Evolutionary conservation across 2,113 vertebrate genomes (phyloP).

Genomic region (Chinchilla lanigera): DNA sequence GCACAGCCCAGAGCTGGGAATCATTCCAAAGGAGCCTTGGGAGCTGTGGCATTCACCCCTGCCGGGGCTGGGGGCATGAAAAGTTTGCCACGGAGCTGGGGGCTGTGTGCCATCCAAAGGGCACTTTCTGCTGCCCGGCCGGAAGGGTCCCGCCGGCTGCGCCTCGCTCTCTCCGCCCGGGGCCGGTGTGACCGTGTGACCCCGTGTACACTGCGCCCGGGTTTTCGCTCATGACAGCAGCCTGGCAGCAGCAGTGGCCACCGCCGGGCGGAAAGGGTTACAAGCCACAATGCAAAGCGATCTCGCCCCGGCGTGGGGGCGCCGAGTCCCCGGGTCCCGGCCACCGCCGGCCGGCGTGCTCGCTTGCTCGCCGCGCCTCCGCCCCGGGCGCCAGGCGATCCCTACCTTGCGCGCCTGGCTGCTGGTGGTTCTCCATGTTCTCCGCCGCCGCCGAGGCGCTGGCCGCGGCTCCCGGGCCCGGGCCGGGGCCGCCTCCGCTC

Average conservation of each 20-base stretch:
- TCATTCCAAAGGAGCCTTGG: not conserved
- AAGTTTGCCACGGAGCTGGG: slow-evolving; percentile 77
- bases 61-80: slow-evolving; percentile 5
- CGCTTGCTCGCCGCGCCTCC: not conserved
- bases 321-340: not conserved
- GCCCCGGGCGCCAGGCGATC: slow-evolving; percentile 31
- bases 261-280: not conserved
- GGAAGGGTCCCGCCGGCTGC: not conserved
- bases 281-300: not conserved
- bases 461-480: slow-evolving; percentile 65
- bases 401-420: slow-evolving; percentile 90
- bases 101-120: slow-evolving; percentile 15
- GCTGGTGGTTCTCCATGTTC: slow-evolving; percentile 89
- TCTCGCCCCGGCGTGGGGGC: not conserved
- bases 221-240: slow-evolving; percentile 52
- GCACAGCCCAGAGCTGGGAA: slow-evolving; percentile 2
- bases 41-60: not conserved
- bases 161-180: not conserved
- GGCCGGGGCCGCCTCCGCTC: slow-evolving; percentile 84
- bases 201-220: not conserved
- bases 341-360: not conserved
- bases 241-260: not conserved
- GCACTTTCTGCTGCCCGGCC: slow-evolving; percentile 23
- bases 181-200: slow-evolving; percentile 42
- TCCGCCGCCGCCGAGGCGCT: slow-evolving; percentile 71